phyloP scores from a whole-genome alignment of 1,140 invertebrate genomes.

The Atta texana region DNA sequence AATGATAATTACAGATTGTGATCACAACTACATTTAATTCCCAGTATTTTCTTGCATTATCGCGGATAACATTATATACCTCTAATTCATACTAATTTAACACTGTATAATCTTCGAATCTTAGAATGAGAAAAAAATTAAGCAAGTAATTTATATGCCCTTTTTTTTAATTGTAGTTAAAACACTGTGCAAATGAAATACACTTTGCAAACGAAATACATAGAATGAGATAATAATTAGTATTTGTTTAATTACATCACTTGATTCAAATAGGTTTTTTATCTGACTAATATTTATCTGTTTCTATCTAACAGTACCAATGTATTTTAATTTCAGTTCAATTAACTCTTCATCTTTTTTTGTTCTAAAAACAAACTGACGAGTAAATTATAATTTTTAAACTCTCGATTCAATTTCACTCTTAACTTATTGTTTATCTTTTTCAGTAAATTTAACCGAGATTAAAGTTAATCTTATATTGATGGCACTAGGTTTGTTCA shows the following conservation, averaged over 20 bases:
- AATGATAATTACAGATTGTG: slow-evolving; percentile 11
- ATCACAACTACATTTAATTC: not conserved
- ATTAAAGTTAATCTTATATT: too few species aligned
- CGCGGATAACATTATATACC: not conserved
- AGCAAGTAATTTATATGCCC: not conserved
- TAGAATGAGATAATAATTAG: not conserved
- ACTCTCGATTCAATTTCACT: too few species aligned
- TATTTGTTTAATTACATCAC: not conserved
- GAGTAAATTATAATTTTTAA: too few species aligned
- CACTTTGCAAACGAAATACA: too few species aligned
- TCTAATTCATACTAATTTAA: not conserved
- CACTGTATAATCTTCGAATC: not conserved
- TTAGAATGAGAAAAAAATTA: not conserved
- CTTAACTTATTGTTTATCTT: too few species aligned
- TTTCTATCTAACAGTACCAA: too few species aligned
- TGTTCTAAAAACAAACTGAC: too few species aligned
- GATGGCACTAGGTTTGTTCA: too few species aligned
- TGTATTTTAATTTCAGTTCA: too few species aligned
- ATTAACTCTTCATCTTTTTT: too few species aligned
- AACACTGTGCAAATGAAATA: not conserved
- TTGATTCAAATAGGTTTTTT: not conserved
- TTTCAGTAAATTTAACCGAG: too few species aligned
- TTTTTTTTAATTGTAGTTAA: not conserved
- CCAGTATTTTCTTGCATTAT: not conserved
- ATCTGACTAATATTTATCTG: too few species aligned